Percentiles rank a stretch among this genome's conserved stretches.
phyloP scores from a whole-genome alignment of 1,140 invertebrate genomes.

The Neelides sp. region DNA sequence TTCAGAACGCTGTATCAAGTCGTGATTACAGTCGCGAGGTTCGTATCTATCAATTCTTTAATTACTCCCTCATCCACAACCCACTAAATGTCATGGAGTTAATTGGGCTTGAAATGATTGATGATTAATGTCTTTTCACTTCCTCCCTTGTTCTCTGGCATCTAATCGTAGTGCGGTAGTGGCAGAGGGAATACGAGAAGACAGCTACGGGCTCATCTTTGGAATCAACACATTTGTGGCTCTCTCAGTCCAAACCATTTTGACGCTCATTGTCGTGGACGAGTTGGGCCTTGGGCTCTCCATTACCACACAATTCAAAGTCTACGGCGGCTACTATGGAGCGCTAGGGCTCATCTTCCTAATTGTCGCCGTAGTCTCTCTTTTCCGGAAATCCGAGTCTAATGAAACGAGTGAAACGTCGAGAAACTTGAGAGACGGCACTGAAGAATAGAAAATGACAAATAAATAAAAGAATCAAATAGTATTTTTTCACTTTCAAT shows the following conservation, averaged over 20 bases:
- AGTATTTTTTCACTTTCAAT: too few species aligned
- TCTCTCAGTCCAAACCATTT: constrained; percentile 57
- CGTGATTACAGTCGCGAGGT: constrained; percentile 75
- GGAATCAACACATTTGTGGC: constrained; percentile 77
- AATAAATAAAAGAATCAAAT: too few species aligned
- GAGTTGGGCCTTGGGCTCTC: constrained; percentile 34
- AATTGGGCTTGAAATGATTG: not conserved
- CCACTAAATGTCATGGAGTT: too few species aligned
- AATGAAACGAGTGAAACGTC: too few species aligned
- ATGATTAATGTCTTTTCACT: not conserved
- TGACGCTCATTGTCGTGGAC: constrained; percentile 54
- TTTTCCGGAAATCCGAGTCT: too few species aligned
- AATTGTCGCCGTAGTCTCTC: constrained; percentile 25
- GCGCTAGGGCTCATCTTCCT: constrained; percentile 40
- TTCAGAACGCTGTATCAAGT: constrained; percentile 68
- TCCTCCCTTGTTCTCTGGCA: constrained; percentile 4
- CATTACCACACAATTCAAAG: constrained; percentile 42
- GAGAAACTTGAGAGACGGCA: too few species aligned
- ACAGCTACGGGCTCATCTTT: constrained; percentile 79
- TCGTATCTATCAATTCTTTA: constrained; percentile 30
- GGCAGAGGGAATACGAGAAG: constrained; percentile 58
- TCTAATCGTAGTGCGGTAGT: constrained; percentile 63
- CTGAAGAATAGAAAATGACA: too few species aligned
- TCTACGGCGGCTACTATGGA: constrained; percentile 48
- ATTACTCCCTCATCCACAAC: too few species aligned